phyloP scores from a whole-genome alignment of 30 jellyfish, hydroid and myxozoan species.

The Cassiopea xamachana region DNA sequence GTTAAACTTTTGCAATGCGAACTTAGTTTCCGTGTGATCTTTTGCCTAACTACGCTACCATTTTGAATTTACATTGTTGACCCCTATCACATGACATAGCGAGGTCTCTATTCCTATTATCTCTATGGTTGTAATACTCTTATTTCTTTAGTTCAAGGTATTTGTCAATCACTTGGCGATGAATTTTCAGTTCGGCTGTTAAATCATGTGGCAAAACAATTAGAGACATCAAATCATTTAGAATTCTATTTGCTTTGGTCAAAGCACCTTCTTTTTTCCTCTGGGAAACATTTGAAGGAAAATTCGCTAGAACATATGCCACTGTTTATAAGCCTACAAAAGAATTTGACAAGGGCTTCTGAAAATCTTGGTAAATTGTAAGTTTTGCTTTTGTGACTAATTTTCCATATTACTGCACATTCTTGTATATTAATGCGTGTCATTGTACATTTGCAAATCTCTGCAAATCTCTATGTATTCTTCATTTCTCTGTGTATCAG shows the following conservation, averaged over 20 bases:
- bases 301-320: constrained; percentile 79
- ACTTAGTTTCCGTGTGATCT: too few species aligned
- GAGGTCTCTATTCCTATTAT: too few species aligned
- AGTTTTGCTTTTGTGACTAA: constrained; percentile 25
- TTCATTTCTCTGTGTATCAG: too few species aligned
- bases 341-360: constrained; percentile 55
- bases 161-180: constrained; percentile 63
- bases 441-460: too few species aligned
- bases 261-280: constrained; percentile 67
- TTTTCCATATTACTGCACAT: too few species aligned
- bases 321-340: constrained; percentile 68
- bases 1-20: too few species aligned
- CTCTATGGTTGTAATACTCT: too few species aligned
- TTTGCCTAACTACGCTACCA: too few species aligned
- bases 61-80: too few species aligned
- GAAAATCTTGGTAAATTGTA: constrained; percentile 75
- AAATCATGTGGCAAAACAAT: constrained; percentile 72
- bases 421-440: too few species aligned
- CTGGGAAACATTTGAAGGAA: constrained; percentile 74
- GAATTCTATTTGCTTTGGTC: constrained; percentile 90
- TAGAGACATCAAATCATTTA: constrained; percentile 77
- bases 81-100: too few species aligned
- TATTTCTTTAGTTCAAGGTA: constrained; percentile 57
- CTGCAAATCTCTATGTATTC: too few species aligned
- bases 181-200: constrained; percentile 60